Base-by-base conservation (phyloP, 2,113 vertebrate species). In the Cyanoderma ruficeps region DNA sequence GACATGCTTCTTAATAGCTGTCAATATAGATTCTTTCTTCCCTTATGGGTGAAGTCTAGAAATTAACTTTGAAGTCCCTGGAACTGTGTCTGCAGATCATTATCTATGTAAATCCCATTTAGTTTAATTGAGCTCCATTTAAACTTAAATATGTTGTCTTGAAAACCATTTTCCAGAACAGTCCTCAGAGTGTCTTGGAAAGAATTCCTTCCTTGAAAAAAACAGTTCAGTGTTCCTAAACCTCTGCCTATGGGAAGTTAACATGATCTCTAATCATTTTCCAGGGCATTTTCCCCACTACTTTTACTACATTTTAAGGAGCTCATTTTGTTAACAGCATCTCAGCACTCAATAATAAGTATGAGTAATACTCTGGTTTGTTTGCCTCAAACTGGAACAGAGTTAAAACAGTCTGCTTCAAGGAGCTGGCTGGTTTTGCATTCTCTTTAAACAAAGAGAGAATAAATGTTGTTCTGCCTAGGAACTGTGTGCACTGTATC, bases 121-220 rank as follows among this genome's bases (percentile, higher is more conserved):
- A 81, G 39, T 78, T 93, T 93, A 93, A 89, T 25, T 93, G 47
- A 94, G 47, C 60, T 91, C 28, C 57, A 83, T 88, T 90, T 93
- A 92, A 92, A 77, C 50, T 86, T 86, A 90, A 83, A 42, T 57
- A 69, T 44, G 50, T 90, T 70, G 37, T 61, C 50, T 81, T 96
- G 75, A 88, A 81, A 63, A 78, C 35, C 11, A 10, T 90, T 78
- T 90, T 87, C 52, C 0, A 0, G 47, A 81, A 67, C 52, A 75
- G 46, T 75, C 65, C 74, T 93, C 49, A 35, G 81, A 91, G 89
- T 53, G 39, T 68, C 56, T 82, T 78, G 61, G 18, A 75, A 89
- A 82, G 39, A 24, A 74, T 94, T 91, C 47, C 7, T 22, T 83
- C 31, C 25, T 70, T 46, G n/a, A 70, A 83, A 93, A 83, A 67